A percentile compares a stretch with the other conserved stretches of the same genome.
phyloP scores from a whole-genome alignment of 2,797 vertebrate species.

The Enteromius fasciolatus region DNA sequence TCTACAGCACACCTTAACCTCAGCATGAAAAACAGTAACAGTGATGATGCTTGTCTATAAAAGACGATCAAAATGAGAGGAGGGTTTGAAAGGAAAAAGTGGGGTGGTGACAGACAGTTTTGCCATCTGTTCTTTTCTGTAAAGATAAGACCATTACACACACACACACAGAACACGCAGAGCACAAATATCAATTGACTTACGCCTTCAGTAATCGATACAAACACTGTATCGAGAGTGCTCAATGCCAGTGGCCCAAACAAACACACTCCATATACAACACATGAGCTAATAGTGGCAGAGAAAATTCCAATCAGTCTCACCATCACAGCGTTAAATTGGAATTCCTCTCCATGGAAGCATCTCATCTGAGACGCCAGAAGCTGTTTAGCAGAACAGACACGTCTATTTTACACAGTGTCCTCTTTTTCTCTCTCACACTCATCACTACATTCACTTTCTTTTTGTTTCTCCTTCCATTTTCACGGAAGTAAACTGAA shows the following conservation, averaged over 20 bases:
- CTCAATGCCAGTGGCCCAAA: not conserved
- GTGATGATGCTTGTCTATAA: not conserved
- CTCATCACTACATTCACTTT: not conserved
- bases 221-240: not conserved
- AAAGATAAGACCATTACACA: slow-evolving; percentile 5
- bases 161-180: not conserved
- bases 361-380: not conserved
- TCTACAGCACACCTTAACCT: not conserved
- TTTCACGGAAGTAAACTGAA: not conserved
- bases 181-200: not conserved
- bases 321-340: slow-evolving; percentile 29
- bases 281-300: not conserved
- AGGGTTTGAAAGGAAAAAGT: not conserved
- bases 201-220: not conserved
- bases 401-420: not conserved
- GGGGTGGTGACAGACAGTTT: slow-evolving; percentile 26
- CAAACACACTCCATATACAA: not conserved
- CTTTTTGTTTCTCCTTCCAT: not conserved
- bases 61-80: not conserved
- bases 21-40: not conserved
- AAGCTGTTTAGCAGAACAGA: slow-evolving; percentile 14
- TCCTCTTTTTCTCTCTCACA: not conserved
- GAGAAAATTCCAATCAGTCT: slow-evolving; percentile 28
- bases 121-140: slow-evolving; percentile 44
- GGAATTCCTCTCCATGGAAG: slow-evolving; percentile 13